Conservation (phyloP, 1,140 invertebrate species). For the Drosophila seguyi region DNA sequence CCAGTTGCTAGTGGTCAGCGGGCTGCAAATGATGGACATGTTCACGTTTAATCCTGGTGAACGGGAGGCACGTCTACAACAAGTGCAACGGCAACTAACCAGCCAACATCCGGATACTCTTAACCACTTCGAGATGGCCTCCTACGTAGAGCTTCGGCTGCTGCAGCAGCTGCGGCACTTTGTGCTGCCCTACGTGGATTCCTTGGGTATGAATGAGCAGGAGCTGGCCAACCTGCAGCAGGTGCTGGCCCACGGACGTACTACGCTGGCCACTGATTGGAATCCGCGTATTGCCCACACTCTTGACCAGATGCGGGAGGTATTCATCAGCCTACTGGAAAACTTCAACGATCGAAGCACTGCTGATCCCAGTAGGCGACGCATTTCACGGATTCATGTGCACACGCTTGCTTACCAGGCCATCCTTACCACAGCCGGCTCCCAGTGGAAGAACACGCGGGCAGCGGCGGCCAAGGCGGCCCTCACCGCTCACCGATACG, state of each 20-base stretch:
- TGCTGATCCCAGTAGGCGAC: conserved; percentile 79
- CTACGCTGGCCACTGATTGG: conserved; percentile 91
- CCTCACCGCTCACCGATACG: conserved; percentile 93
- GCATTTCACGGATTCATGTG: conserved; percentile 92
- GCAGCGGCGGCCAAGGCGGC: conserved; percentile 94
- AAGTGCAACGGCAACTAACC: conserved; percentile 89
- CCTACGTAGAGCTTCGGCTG: conserved; percentile 91
- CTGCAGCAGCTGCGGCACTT: conserved; percentile 89
- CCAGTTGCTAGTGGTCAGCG: conserved; percentile 92
- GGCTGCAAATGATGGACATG: conserved; percentile 96
- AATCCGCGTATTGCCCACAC: conserved; percentile 92
- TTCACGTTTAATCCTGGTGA: conserved; percentile 90
- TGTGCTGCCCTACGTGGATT: conserved; percentile 92
- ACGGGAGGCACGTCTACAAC: conserved; percentile 88
- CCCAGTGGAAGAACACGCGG: conserved; percentile 91
- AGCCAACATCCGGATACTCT: conserved; percentile 87
- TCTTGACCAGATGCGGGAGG: conserved; percentile 93
- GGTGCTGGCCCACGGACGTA: conserved; percentile 89
- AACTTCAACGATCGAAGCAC: conserved; percentile 51
- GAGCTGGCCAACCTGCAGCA: conserved; percentile 92
- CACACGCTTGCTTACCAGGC: conserved; percentile 95
- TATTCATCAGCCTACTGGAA: conserved; percentile 88
- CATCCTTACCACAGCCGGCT: conserved; percentile 89
- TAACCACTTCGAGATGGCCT: conserved; percentile 96
- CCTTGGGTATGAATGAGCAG: conserved; percentile 96